A percentile compares a stretch with the other conserved stretches of the same genome.
Conservation (phyloP, 2,113 vertebrate species). For the Chionodraco myersi region DNA sequence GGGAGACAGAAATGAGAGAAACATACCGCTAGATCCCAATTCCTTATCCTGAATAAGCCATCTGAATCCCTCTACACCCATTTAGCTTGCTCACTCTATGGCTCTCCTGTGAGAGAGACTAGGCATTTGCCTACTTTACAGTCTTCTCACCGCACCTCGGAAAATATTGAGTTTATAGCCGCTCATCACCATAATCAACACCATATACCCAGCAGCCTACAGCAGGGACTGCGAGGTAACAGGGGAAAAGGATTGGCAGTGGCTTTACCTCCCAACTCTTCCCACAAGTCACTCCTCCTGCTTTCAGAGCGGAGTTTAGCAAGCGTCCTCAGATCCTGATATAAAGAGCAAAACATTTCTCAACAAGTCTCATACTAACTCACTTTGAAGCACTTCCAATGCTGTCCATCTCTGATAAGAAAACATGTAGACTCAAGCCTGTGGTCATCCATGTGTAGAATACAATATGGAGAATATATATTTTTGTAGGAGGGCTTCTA, state of each 20-base stretch:
- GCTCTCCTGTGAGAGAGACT: constrained; percentile 67
- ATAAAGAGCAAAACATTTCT: constrained; percentile 37
- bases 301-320: constrained; percentile 59
- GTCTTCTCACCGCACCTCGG: constrained; percentile 68
- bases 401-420: constrained; percentile 47
- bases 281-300: constrained; percentile 54
- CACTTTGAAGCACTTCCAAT: constrained; percentile 39
- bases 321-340: constrained; percentile 43
- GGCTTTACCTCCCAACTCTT: constrained; percentile 62
- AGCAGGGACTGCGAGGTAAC: constrained; percentile 57
- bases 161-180: constrained; percentile 81
- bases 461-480: constrained; percentile 4
- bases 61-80: constrained; percentile 81
- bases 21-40: constrained; percentile 71
- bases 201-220: constrained; percentile 60
- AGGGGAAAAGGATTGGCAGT: constrained; percentile 66
- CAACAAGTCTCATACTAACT: constrained; percentile 27
- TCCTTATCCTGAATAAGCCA: constrained; percentile 83
- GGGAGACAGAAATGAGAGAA: constrained; percentile 65
- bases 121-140: constrained; percentile 73
- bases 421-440: constrained; percentile 31
- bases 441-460: constrained; percentile 25
- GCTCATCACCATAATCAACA: constrained; percentile 85
- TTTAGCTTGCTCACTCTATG: constrained; percentile 76
- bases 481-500: neutral